Percentiles rank a stretch among this genome's conserved stretches.
phyloP scores from a whole-genome alignment of 2,888 invertebrate genomes.

The Zygogramma bicolorata region DNA sequence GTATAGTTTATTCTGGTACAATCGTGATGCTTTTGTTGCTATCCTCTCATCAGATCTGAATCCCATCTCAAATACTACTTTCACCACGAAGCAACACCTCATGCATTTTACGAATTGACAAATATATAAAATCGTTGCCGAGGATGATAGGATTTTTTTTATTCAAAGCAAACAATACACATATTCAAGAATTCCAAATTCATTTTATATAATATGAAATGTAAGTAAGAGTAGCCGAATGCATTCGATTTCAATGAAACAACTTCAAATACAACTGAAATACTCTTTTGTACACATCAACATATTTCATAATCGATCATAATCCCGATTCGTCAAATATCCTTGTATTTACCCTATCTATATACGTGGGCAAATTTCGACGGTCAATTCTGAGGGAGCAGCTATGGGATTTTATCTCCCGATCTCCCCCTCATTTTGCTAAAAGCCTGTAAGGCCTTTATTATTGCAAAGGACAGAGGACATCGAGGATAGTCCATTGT shows the following conservation, averaged over 20 bases:
- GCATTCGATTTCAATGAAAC: not conserved
- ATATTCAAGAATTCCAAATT: too few relatives aligned
- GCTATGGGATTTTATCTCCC: conserved; percentile 20
- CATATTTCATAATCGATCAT: not conserved
- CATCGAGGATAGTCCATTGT: conserved; percentile 56
- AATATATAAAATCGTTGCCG: too few relatives aligned
- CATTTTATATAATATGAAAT: too few relatives aligned
- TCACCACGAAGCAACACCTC: too few relatives aligned
- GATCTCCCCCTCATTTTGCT: conserved; percentile 46
- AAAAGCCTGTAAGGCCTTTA: conserved; percentile 60
- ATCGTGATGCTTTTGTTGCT: too few relatives aligned
- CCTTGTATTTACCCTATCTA: not conserved
- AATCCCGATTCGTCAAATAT: not conserved
- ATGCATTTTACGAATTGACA: too few relatives aligned
- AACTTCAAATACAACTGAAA: not conserved
- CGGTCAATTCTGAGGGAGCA: not conserved
- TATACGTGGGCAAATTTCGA: not conserved
- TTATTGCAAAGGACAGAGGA: conserved; percentile 46
- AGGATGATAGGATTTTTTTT: too few relatives aligned
- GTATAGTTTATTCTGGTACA: too few relatives aligned
- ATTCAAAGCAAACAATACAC: too few relatives aligned
- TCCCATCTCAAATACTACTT: too few relatives aligned
- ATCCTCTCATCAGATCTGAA: too few relatives aligned
- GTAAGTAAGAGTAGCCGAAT: too few relatives aligned
- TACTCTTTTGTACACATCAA: not conserved